Percentiles rank a stretch among this genome's conserved stretches.
These are phyloP conservation scores for Sylvilagus bachmani DNA, from an alignment of 2,113 vertebrate species.

Conservation along the genomic window DNA sequence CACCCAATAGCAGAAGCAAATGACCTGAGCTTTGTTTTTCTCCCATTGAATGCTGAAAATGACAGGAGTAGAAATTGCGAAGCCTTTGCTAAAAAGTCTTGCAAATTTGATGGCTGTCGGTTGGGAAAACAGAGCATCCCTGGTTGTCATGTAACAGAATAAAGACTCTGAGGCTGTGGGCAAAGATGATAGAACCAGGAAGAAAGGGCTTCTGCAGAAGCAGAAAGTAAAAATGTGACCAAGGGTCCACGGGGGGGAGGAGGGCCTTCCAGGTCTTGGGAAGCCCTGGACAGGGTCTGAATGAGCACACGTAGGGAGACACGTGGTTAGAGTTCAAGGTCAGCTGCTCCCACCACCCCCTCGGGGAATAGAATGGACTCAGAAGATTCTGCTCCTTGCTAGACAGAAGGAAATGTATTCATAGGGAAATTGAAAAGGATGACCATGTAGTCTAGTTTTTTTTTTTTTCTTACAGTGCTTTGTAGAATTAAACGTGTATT, in stretches of 20 bases:
- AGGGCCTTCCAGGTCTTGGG: conserved; percentile 40
- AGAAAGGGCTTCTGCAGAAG: conserved; percentile 59
- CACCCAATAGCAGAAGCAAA: conserved; percentile 56
- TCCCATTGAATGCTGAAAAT: conserved; percentile 72
- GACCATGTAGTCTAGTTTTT: not conserved
- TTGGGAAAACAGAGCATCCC: conserved; percentile 56
- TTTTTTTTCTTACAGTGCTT: not conserved
- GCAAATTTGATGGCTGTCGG: conserved; percentile 69
- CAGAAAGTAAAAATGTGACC: conserved; percentile 72
- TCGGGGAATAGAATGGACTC: not conserved
- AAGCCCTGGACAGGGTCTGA: not conserved
- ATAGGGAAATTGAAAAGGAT: conserved; percentile 37
- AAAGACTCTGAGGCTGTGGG: conserved; percentile 59
- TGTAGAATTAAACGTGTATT: conserved; percentile 69
- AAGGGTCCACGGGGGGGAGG: conserved; percentile 62
- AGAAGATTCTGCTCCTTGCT: conserved; percentile 21
- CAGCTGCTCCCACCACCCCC: not conserved
- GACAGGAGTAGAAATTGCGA: conserved; percentile 71
- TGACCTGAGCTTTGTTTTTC: conserved; percentile 71
- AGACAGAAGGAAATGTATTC: not conserved
- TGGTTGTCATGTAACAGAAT: conserved; percentile 62
- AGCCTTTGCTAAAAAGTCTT: conserved; percentile 66
- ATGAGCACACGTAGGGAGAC: not conserved
- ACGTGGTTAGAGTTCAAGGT: not conserved
- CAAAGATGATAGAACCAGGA: conserved; percentile 49